Base-by-base conservation (phyloP, 2,113 vertebrate species). In the Muntiacus muntjak region DNA sequence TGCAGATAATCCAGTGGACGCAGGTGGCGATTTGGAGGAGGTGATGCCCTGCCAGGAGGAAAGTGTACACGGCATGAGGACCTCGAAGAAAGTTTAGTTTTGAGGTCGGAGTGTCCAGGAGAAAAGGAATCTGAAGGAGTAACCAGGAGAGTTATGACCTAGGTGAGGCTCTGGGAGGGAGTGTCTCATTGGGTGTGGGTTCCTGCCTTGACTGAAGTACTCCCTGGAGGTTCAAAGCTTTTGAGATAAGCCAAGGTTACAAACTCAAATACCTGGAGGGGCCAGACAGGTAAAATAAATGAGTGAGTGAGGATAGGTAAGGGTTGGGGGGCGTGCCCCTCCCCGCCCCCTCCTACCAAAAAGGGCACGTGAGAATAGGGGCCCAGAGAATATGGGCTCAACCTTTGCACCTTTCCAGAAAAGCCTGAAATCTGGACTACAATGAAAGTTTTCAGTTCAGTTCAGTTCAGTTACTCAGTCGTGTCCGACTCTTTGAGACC, bases 401-500 rank as follows among this genome's bases (percentile, higher is more conserved):
- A 30, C 21, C 58, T 89, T 60, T 88, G 26, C 30, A 25, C 21
- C 93, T 96, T 96, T 87, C 1, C 36, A 82, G 85, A 87, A 64
- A 55, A 95, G 16, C 52, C 26, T 71, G 12, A 87, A 54, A 28
- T 85, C 52, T 94, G 85, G 45, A 57, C 82, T 92, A 95, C 52
- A 36, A 19, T 86, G 92, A 91, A 83, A 33, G 84, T n/a, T 26
- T 55, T 50, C 47, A 50, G 47, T 50, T 47, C 47, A 40, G 40
- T 40, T 40, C 40, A 47, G 47, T 47, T 50, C 47, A 13, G 47
- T 50, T 13, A 13, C 12, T 50, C 47, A 50, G 47, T 50, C 12
- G 47, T 50, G 47, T 50, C 47, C 3, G 12, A 50, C 47, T 50
- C 47, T 14, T 50, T 50, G 47, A 3, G 47, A 50, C 47, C 3